Evolutionary conservation across 2,888 invertebrate genomes (phyloP).

Genomic region (Pheosia tremula): DNA sequence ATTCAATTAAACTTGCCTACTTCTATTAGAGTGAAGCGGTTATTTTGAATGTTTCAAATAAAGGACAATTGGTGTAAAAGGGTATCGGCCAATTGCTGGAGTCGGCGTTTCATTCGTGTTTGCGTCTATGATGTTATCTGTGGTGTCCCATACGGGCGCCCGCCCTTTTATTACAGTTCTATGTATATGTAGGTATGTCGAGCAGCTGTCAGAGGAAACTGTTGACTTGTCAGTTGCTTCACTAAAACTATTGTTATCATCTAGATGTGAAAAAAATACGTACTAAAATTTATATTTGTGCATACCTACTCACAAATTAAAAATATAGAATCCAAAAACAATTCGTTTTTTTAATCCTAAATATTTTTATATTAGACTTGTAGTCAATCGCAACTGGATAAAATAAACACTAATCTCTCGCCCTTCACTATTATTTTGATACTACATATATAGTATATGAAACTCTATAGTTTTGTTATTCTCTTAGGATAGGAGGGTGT

Average conservation of each 20-base stretch:
- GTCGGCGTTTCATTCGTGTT: constrained; percentile 65
- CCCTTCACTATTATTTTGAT: no score
- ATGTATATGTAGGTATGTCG: constrained; percentile 40
- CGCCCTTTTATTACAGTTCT: constrained; percentile 68
- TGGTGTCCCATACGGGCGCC: constrained; percentile 71
- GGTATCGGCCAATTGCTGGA: constrained; percentile 71
- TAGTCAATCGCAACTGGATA: not conserved
- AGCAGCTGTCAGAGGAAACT: constrained; percentile 42
- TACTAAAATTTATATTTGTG: no score
- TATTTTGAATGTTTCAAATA: constrained; percentile 27
- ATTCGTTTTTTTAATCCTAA: no score
- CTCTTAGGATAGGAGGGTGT: constrained; percentile 52
- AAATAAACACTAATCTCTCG: no score
- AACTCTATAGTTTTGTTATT: constrained; percentile 47
- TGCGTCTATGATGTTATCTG: constrained; percentile 79
- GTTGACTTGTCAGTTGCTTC: constrained; percentile 41
- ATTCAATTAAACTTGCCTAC: constrained; percentile 78
- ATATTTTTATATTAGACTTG: not conserved
- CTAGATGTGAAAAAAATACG: no score
- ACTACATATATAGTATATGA: no score
- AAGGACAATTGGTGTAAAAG: constrained; percentile 61
- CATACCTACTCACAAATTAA: no score
- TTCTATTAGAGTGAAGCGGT: constrained; percentile 54
- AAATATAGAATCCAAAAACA: no score
- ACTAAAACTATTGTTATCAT: not conserved